Percentiles rank a stretch among this genome's conserved stretches.
Evolutionary conservation across 2,797 vertebrate species (phyloP).

Genomic region (Tenualosa thibaudeaui): DNA sequence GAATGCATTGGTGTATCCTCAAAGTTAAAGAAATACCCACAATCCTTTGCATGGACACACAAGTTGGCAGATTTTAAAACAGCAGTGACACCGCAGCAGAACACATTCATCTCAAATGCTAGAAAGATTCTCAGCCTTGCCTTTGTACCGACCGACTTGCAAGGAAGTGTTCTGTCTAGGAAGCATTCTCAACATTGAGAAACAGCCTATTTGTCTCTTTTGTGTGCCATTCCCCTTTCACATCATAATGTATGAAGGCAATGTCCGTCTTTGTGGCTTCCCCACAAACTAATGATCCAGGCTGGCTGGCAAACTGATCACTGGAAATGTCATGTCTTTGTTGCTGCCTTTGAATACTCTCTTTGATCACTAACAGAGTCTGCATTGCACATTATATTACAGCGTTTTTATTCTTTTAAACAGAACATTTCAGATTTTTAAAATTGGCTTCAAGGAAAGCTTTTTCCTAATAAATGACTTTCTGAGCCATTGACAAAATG

Average conservation of each 20-base stretch:
- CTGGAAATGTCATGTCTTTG: slow-evolving; percentile 31
- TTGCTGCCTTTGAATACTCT: slow-evolving; percentile 9
- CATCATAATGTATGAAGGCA: not conserved
- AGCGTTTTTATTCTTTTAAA: not conserved
- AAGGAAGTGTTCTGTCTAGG: too few relatives aligned
- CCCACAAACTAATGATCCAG: slow-evolving; percentile 1
- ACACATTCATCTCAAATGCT: too few relatives aligned
- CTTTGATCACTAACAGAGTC: slow-evolving; percentile 20
- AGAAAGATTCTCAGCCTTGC: too few relatives aligned
- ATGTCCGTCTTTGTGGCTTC: slow-evolving; percentile 2
- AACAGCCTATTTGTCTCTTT: not conserved
- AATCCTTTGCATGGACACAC: too few relatives aligned
- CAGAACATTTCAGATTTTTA: not conserved
- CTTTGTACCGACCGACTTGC: too few relatives aligned
- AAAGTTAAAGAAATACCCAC: too few relatives aligned
- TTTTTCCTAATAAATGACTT: not conserved
- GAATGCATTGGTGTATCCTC: too few relatives aligned
- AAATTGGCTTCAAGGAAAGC: not conserved
- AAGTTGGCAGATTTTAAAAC: too few relatives aligned
- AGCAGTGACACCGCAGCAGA: too few relatives aligned
- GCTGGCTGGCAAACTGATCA: not conserved
- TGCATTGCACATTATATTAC: not conserved
- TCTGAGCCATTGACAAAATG: not conserved
- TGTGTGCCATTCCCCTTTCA: not conserved
- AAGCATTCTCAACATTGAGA: too few relatives aligned